Evolutionary conservation across 2,888 invertebrate genomes (phyloP).

Genomic region (Pyrgus malvae): DNA sequence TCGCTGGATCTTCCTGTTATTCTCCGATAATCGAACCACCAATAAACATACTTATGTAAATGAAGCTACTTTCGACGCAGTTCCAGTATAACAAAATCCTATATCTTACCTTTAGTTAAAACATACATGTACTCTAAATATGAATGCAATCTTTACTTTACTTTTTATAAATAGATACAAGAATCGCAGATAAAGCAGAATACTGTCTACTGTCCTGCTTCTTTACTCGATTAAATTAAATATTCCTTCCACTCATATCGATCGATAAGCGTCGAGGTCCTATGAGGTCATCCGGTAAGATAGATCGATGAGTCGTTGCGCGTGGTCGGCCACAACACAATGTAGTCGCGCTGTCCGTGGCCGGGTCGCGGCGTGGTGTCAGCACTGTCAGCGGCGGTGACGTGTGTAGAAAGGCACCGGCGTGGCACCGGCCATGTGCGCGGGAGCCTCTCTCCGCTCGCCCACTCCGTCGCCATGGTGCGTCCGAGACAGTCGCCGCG

Average conservation of each 20-base stretch:
- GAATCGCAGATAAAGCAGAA: neutral
- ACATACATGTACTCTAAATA: too few relatives aligned
- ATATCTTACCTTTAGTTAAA: too few relatives aligned
- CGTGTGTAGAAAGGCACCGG: conserved; percentile 42
- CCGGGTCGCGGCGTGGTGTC: conserved; percentile 41
- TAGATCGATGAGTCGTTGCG: conserved; percentile 1
- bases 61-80: too few relatives aligned
- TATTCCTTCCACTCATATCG: too few relatives aligned
- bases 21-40: too few relatives aligned
- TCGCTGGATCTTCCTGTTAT: too few relatives aligned
- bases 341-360: conserved; percentile 29
- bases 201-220: too few relatives aligned
- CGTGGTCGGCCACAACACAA: conserved; percentile 1
- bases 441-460: conserved; percentile 45
- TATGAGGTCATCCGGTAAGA: neutral
- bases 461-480: conserved; percentile 75
- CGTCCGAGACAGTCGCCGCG: conserved; percentile 77
- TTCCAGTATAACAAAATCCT: too few relatives aligned
- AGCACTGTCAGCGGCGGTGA: conserved; percentile 48
- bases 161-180: too few relatives aligned
- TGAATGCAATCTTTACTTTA: too few relatives aligned
- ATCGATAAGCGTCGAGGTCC: neutral
- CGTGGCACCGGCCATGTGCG: conserved; percentile 37
- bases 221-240: too few relatives aligned
- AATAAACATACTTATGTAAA: too few relatives aligned